phyloP scores from a whole-genome alignment of 64 coral and sea anemone genomes.

The Porites lutea region DNA sequence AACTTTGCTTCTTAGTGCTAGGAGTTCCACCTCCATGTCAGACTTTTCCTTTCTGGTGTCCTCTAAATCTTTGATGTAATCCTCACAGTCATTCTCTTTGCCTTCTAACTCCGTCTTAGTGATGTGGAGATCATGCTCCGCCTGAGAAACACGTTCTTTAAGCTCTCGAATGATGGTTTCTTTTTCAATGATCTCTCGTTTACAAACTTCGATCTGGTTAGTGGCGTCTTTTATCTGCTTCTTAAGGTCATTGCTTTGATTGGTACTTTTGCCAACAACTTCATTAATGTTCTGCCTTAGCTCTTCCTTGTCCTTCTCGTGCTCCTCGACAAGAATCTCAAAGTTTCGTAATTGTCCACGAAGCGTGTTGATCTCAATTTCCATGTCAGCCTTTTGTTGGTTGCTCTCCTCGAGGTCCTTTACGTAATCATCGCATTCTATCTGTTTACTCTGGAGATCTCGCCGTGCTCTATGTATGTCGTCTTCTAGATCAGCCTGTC shows the following conservation, averaged over 20 bases:
- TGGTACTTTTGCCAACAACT: slow-evolving; percentile 63
- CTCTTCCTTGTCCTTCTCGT: slow-evolving; percentile 84
- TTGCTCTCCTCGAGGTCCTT: slow-evolving; percentile 73
- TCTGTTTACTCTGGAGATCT: slow-evolving; percentile 71
- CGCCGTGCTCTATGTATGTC: slow-evolving; percentile 69
- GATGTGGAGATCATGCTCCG: slow-evolving; percentile 69
- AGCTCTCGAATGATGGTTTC: slow-evolving; percentile 80
- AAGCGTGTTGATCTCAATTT: slow-evolving; percentile 76
- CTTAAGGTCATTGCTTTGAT: slow-evolving; percentile 61
- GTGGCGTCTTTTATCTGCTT: slow-evolving; percentile 78
- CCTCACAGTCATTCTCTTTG: slow-evolving; percentile 80
- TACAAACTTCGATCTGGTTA: slow-evolving; percentile 72
- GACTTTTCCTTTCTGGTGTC: slow-evolving; percentile 66
- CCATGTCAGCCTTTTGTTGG: slow-evolving; percentile 79
- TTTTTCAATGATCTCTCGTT: slow-evolving; percentile 76
- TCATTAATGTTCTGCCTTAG: slow-evolving; percentile 76
- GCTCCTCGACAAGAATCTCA: slow-evolving; percentile 75
- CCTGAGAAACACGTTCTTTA: slow-evolving; percentile 40
- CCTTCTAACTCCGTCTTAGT: slow-evolving; percentile 65
- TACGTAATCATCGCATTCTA: slow-evolving; percentile 50
- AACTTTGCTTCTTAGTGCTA: slow-evolving; percentile 66
- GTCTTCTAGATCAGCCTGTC: slow-evolving; percentile 74
- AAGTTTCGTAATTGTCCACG: slow-evolving; percentile 84
- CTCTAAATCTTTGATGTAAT: slow-evolving; percentile 67
- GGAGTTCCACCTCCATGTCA: slow-evolving; percentile 81